Conservation (phyloP, 2,888 invertebrate genomes). For the Nephrotoma appendiculata region DNA sequence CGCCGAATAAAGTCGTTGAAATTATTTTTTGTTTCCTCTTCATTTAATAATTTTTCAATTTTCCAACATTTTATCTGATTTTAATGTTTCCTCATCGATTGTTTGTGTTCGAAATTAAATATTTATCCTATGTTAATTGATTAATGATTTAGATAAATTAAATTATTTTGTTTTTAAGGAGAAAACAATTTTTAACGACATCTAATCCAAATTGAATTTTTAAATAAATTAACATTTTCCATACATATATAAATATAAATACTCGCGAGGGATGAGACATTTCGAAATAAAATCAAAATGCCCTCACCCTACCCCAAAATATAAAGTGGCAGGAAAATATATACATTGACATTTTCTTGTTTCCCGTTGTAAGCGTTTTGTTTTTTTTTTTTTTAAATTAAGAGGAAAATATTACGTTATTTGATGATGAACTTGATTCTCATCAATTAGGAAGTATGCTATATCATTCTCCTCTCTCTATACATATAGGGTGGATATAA, state of each 20-base stretch:
- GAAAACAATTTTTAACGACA: background rate
- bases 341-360: background rate
- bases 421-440: background rate
- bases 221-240: background rate
- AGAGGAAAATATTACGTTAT: too few relatives aligned
- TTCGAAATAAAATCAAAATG: background rate
- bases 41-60: background rate
- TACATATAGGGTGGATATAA: too few relatives aligned
- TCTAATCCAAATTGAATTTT: background rate
- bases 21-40: background rate
- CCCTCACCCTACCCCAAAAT: background rate
- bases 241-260: background rate
- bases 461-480: too few relatives aligned
- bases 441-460: background rate
- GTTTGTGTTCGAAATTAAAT: background rate
- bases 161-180: background rate
- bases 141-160: background rate
- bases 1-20: background rate
- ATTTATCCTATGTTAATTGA: background rate
- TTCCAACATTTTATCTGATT: background rate
- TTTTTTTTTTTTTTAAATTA: too few relatives aligned
- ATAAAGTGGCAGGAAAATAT: background rate
- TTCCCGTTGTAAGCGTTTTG: too few relatives aligned
- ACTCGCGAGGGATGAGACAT: background rate
- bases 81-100: background rate